These are phyloP conservation scores for Trematocara caparti DNA, from an alignment of 2,797 vertebrate species.

Conservation along the genomic window DNA sequence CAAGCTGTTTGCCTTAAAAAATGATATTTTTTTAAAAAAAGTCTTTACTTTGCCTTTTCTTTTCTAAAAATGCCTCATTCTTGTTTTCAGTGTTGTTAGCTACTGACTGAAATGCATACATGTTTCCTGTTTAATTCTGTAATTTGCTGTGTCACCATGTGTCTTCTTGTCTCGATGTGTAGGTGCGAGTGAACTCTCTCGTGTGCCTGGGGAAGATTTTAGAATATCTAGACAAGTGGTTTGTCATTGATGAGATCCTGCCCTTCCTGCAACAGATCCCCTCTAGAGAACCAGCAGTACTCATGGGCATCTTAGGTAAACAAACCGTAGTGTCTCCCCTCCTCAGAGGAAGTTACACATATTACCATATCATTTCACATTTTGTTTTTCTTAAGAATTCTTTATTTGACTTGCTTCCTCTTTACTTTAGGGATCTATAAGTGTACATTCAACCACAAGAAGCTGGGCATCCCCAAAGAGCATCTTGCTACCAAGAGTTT, in stretches of 20 bases:
- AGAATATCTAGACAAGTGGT: conserved; percentile 99
- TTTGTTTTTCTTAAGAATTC: background rate
- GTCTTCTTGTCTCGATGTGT: background rate
- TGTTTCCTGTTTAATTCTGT: background rate
- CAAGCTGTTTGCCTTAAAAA: background rate
- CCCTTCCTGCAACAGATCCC: conserved; percentile 98
- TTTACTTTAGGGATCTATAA: conserved; percentile 91
- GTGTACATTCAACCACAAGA: conserved; percentile 97
- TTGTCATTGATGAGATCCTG: conserved; percentile 96
- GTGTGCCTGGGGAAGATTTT: conserved; percentile 98
- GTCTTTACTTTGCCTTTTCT: background rate
- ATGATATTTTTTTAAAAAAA: background rate
- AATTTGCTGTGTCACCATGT: background rate
- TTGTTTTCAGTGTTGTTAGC: background rate
- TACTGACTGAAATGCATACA: background rate
- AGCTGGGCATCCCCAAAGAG: conserved; percentile 97
- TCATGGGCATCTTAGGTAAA: conserved; percentile 97
- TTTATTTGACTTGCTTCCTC: background rate
- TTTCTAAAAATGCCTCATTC: background rate
- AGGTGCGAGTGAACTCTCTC: conserved; percentile 98
- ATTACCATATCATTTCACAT: background rate
- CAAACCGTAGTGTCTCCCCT: background rate
- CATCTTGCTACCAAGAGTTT: conserved; percentile 91
- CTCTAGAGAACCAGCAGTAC: conserved; percentile 95
- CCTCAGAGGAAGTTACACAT: background rate